Evolutionary conservation across 2,888 invertebrate species (phyloP).

Genomic region (Apodemia mormo): DNA sequence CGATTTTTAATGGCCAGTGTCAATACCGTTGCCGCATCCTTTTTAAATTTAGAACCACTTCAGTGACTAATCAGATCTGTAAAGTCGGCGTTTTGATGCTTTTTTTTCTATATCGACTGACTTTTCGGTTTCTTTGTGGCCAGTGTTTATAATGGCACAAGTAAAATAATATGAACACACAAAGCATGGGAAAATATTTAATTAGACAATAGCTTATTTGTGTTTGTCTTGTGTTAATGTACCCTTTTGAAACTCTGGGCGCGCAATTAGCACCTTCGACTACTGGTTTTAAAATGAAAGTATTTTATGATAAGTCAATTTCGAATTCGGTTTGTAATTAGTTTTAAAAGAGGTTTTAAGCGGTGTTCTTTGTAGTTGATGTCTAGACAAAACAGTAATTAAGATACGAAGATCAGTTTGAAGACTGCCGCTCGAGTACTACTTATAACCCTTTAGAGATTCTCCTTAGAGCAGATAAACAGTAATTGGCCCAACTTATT

Average conservation of each 20-base stretch:
- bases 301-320: constrained; percentile 73
- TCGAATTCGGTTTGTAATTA: constrained; percentile 40
- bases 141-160: constrained; percentile 47
- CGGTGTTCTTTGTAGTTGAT: constrained; percentile 38
- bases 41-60: constrained; percentile 80
- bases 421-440: constrained; percentile 51
- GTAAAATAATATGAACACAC: constrained; percentile 50
- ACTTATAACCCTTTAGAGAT: constrained; percentile 67
- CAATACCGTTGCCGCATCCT: constrained; percentile 66
- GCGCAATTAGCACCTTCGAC: constrained; percentile 61
- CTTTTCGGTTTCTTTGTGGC: constrained; percentile 64
- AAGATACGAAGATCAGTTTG: constrained; percentile 54
- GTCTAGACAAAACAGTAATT: constrained; percentile 64
- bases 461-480: constrained; percentile 53
- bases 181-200: constrained; percentile 79
- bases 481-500: constrained; percentile 51
- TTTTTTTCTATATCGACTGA: constrained; percentile 50
- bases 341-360: constrained; percentile 27
- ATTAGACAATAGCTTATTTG: constrained; percentile 81
- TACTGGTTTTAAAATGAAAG: constrained; percentile 57
- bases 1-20: constrained; percentile 53
- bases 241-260: constrained; percentile 43
- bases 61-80: constrained; percentile 76
- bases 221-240: constrained; percentile 80
- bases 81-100: constrained; percentile 64